phyloP scores from a whole-genome alignment of 2,113 vertebrate species.

The Blennius ocellaris region DNA sequence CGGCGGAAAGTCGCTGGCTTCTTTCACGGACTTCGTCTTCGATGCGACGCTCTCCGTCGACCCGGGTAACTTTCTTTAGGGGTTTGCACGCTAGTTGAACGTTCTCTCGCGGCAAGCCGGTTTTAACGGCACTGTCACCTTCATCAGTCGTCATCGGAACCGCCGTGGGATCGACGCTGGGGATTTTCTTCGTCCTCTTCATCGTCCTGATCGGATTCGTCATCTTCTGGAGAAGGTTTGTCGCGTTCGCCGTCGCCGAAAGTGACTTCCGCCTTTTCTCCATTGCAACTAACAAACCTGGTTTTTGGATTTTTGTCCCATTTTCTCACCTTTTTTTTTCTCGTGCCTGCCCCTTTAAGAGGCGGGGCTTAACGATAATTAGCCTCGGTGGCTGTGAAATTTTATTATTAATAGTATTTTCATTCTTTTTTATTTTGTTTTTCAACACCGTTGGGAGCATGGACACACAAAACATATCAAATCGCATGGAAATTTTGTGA shows the following conservation, averaged over 20 bases:
- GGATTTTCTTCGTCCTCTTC: conserved; percentile 75
- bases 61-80: conserved; percentile 67
- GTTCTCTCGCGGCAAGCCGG: neutral
- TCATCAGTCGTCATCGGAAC: conserved; percentile 78
- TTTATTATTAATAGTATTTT: too few species aligned
- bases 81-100: neutral
- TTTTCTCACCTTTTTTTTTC: too few species aligned
- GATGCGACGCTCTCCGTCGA: neutral
- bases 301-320: too few species aligned
- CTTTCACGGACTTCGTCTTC: rapidly evolving
- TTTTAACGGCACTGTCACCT: neutral
- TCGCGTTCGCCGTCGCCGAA: neutral
- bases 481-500: too few species aligned
- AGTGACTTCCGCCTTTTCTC: neutral
- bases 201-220: conserved; percentile 74
- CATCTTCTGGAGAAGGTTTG: conserved; percentile 87
- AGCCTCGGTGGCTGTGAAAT: too few species aligned
- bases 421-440: too few species aligned
- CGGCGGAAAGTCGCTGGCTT: rapidly evolving
- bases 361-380: too few species aligned
- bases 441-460: too few species aligned
- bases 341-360: too few species aligned
- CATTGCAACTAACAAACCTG: too few species aligned
- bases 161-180: conserved; percentile 83
- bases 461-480: too few species aligned